A percentile compares a stretch with the other conserved stretches of the same genome.
Conservation (phyloP, 2,113 vertebrate genomes). For the Ibidorhyncha struthersii region DNA sequence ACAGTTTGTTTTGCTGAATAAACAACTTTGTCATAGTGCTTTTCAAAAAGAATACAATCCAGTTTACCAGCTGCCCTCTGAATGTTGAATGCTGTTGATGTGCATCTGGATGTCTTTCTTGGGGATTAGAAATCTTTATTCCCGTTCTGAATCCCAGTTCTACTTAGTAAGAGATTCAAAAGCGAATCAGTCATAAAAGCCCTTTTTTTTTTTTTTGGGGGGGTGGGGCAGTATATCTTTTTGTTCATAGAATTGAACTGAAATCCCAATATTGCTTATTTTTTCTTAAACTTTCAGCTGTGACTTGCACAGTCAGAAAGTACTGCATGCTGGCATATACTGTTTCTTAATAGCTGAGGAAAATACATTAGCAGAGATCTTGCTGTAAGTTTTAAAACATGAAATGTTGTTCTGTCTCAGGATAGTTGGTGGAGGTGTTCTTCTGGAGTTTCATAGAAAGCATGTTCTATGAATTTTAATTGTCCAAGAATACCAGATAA, state of each 20-base stretch:
- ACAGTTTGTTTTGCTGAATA: slow-evolving; percentile 76
- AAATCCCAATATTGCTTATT: background rate
- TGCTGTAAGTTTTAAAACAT: background rate
- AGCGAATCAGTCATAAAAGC: background rate
- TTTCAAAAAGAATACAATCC: slow-evolving; percentile 67
- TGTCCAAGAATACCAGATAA: background rate
- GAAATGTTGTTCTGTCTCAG: background rate
- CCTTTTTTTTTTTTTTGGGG: background rate
- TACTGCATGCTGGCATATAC: background rate
- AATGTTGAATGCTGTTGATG: slow-evolving; percentile 57
- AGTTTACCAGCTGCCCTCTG: slow-evolving; percentile 65
- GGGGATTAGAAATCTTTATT: slow-evolving; percentile 52
- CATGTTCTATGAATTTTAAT: background rate
- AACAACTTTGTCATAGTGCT: slow-evolving; percentile 73
- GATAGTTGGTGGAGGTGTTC: background rate
- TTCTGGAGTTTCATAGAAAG: background rate
- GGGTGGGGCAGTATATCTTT: background rate
- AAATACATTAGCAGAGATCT: background rate
- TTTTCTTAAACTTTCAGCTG: background rate
- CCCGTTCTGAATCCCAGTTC: background rate
- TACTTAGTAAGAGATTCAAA: background rate
- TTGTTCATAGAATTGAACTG: background rate
- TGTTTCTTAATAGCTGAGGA: background rate
- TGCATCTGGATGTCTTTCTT: slow-evolving; percentile 60
- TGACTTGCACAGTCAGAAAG: background rate